Evolutionary conservation across 2,113 vertebrate species (phyloP).

Genomic region (Sardina pilchardus): DNA sequence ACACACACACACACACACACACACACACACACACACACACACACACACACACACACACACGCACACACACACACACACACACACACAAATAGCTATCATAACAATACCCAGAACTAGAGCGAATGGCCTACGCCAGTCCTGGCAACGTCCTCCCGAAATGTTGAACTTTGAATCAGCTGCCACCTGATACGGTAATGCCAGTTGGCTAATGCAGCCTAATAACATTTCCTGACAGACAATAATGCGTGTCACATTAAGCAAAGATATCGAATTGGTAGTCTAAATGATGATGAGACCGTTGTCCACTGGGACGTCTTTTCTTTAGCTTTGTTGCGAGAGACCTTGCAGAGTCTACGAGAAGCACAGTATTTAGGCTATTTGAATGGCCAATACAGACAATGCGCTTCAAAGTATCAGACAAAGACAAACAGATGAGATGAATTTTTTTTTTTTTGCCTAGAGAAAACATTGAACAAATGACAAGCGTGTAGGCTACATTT

Average conservation of each 20-base stretch:
- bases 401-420: no score
- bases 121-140: not conserved
- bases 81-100: not conserved
- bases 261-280: slow-evolving; percentile 10
- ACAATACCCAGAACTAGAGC: not conserved
- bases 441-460: no score
- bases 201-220: slow-evolving; percentile 8
- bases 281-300: not conserved
- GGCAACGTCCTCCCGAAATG: not conserved
- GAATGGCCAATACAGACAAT: no score
- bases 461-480: no score
- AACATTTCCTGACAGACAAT: slow-evolving; percentile 14
- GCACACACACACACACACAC: not conserved
- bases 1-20: no score
- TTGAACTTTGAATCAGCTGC: slow-evolving; percentile 2
- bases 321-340: not conserved
- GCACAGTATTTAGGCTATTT: not conserved
- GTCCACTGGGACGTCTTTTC: not conserved
- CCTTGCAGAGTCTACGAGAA: not conserved
- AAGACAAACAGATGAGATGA: no score
- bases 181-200: slow-evolving; percentile 1
- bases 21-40: not conserved
- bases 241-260: not conserved
- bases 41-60: slow-evolving; percentile 26
- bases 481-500: no score